Percentiles rank a stretch among this genome's conserved stretches.
phyloP scores from a whole-genome alignment of 2,888 invertebrate species.

The Xestoiulus laeticollis region DNA sequence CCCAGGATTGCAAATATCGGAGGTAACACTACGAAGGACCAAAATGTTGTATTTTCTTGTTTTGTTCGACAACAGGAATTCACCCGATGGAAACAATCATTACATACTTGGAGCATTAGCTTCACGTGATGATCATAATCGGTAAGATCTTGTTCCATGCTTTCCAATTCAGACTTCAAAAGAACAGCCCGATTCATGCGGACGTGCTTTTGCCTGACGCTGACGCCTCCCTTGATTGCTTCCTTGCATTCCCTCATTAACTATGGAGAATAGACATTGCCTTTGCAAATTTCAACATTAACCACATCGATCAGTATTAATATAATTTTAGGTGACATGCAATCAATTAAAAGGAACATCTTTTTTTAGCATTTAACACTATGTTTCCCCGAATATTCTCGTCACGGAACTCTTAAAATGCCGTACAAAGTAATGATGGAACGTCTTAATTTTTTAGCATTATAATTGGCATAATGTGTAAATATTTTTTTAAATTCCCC shows the following conservation, averaged over 20 bases:
- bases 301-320: not conserved
- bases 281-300: conserved; percentile 45
- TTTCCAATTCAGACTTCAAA: conserved; percentile 62
- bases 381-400: too few relatives aligned
- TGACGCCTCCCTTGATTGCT: conserved; percentile 82
- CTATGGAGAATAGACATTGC: conserved; percentile 63
- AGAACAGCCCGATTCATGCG: conserved; percentile 62
- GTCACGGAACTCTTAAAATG: too few relatives aligned
- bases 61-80: not conserved
- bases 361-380: too few relatives aligned
- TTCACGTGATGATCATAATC: conserved; percentile 82
- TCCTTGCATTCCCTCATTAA: conserved; percentile 90
- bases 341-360: not conserved
- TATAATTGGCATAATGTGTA: too few relatives aligned
- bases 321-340: not conserved
- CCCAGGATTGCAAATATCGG: conserved; percentile 85
- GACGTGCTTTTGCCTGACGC: conserved; percentile 78
- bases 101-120: conserved; percentile 74
- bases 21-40: conserved; percentile 75
- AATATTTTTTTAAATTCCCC: too few relatives aligned
- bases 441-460: too few relatives aligned
- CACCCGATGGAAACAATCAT: not conserved
- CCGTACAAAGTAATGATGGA: too few relatives aligned
- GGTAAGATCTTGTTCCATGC: conserved; percentile 69
- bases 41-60: not conserved